These are phyloP conservation scores for Notiomystis cincta DNA, from an alignment of 2,113 vertebrate genomes.

Conservation along the genomic window DNA sequence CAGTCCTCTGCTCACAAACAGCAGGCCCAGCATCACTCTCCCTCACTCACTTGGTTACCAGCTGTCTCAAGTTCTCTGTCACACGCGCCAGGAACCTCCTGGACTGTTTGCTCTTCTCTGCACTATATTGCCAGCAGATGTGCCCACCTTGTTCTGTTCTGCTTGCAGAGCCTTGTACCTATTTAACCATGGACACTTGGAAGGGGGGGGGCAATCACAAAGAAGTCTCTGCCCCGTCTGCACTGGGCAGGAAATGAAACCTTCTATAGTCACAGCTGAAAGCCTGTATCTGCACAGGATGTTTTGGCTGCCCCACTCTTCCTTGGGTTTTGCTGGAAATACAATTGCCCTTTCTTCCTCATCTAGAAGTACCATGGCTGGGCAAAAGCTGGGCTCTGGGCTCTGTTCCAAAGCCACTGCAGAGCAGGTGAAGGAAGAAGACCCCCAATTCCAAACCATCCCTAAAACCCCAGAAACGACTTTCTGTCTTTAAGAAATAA, in stretches of 20 bases:
- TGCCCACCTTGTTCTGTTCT: not conserved
- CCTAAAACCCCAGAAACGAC: constrained; percentile 42
- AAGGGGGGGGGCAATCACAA: not conserved
- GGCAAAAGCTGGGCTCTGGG: constrained; percentile 25
- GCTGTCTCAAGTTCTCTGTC: not conserved
- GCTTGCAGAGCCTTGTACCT: not conserved
- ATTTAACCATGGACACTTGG: not conserved
- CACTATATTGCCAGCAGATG: not conserved
- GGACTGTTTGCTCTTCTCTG: not conserved
- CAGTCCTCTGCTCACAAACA: not conserved
- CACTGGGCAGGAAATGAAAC: constrained; percentile 22
- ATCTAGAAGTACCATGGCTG: not conserved
- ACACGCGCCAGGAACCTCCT: not conserved
- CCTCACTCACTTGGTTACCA: not conserved
- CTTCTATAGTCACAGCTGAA: not conserved
- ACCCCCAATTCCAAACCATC: constrained; percentile 24
- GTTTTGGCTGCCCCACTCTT: not conserved
- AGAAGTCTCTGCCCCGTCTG: not conserved
- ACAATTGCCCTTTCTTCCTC: not conserved
- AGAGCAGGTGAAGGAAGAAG: constrained; percentile 39
- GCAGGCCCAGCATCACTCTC: not conserved
- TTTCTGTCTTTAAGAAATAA: constrained; percentile 65
- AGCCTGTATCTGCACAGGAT: not conserved
- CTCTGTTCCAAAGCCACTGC: constrained; percentile 29
- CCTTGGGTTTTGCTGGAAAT: constrained; percentile 49